Percentiles rank a stretch among this genome's conserved stretches.
Conservation (phyloP, 2,113 vertebrate genomes). For the Gopherus evgoodei region DNA sequence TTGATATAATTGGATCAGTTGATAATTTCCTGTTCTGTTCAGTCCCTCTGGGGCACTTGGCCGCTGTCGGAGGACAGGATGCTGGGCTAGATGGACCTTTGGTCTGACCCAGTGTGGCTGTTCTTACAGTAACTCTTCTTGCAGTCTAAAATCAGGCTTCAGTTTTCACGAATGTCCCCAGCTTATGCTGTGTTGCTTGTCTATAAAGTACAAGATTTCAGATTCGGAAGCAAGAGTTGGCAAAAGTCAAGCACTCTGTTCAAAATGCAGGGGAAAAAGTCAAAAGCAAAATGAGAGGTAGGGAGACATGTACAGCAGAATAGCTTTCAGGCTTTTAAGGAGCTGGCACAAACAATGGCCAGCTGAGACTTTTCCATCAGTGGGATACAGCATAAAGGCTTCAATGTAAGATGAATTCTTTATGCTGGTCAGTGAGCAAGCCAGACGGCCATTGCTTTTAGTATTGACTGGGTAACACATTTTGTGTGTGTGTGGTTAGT, state of each 20-base stretch:
- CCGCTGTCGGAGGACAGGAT: too few relatives aligned
- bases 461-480: neutral
- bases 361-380: neutral
- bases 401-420: neutral
- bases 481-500: neutral
- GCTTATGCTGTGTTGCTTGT: neutral
- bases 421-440: neutral
- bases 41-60: neutral
- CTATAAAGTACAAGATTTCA: conserved; percentile 11
- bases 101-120: too few relatives aligned
- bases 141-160: neutral
- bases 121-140: neutral
- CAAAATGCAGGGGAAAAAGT: neutral
- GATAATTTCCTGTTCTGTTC: too few relatives aligned
- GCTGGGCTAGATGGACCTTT: too few relatives aligned
- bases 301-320: neutral
- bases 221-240: neutral
- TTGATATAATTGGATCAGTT: neutral
- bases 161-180: neutral
- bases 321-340: conserved; percentile 5
- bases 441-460: neutral
- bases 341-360: neutral
- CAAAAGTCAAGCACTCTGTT: conserved; percentile 25
- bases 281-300: neutral
- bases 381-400: neutral